A percentile compares a stretch with the other conserved stretches of the same genome.
These are phyloP conservation scores for Hipparchia semele DNA, from an alignment of 2,888 invertebrate species.

Conservation along the genomic window DNA sequence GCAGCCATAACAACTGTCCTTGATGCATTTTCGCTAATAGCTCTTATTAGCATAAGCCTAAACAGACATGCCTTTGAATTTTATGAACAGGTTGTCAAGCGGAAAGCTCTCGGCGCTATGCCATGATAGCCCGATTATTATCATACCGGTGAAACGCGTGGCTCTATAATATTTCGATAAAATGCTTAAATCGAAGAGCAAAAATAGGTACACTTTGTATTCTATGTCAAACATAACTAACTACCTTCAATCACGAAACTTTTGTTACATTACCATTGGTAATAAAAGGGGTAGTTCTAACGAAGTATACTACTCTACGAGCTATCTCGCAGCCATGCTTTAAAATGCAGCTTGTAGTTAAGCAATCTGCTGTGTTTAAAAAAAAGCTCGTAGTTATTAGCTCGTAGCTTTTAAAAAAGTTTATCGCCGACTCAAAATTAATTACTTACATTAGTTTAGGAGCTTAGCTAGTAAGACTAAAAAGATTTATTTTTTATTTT, in stretches of 20 bases:
- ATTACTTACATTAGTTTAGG: no score
- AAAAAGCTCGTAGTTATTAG: no score
- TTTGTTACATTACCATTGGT: background rate
- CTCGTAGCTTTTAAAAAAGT: no score
- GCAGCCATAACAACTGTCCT: background rate
- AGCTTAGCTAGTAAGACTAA: no score
- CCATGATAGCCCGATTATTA: background rate
- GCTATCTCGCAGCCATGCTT: no score
- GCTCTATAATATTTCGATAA: background rate
- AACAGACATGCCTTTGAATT: constrained; percentile 16
- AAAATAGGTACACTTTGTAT: background rate
- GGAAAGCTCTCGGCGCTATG: constrained; percentile 2
- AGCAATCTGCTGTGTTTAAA: no score
- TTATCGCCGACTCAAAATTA: no score
- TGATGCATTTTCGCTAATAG: constrained; percentile 1
- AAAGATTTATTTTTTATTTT: no score
- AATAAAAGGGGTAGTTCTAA: background rate
- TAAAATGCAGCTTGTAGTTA: no score
- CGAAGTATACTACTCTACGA: background rate
- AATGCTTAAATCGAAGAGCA: constrained; percentile 5
- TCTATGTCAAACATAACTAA: constrained; percentile 1
- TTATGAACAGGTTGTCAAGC: constrained; percentile 8
- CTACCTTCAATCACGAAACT: constrained; percentile 10
- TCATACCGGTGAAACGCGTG: background rate
- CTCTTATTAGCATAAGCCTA: constrained; percentile 6